phyloP scores from a whole-genome alignment of 2,113 vertebrate genomes.

The Pollimyrus isidori region DNA sequence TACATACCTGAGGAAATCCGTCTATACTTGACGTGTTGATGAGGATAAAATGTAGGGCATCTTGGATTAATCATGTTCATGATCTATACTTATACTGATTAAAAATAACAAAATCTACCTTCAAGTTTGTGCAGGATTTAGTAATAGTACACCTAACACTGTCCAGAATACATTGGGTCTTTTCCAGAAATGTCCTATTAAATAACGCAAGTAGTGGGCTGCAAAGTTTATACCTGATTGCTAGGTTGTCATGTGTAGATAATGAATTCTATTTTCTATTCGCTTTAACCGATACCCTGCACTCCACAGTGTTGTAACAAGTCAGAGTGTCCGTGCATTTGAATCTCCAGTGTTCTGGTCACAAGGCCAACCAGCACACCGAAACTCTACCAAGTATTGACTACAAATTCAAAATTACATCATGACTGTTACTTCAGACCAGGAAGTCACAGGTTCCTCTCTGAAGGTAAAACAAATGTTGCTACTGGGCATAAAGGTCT shows the following conservation, averaged over 20 bases:
- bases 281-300: background rate
- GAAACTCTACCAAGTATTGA: background rate
- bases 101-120: background rate
- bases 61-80: background rate
- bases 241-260: background rate
- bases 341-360: background rate
- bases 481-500: background rate
- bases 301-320: background rate
- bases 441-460: background rate
- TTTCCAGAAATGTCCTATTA: background rate
- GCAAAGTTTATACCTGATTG: background rate
- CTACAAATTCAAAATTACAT: background rate
- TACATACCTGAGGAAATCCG: background rate
- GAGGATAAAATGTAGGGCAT: background rate
- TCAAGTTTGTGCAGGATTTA: background rate
- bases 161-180: background rate
- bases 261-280: background rate
- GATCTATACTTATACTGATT: background rate
- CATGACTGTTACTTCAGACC: background rate
- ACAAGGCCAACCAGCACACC: background rate
- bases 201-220: background rate
- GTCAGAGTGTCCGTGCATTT: background rate
- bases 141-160: background rate
- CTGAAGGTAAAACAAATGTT: background rate
- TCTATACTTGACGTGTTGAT: background rate